A percentile compares a stretch with the other conserved stretches of the same genome.
phyloP scores from a whole-genome alignment of 2,888 invertebrate species.

The Mimas tiliae region DNA sequence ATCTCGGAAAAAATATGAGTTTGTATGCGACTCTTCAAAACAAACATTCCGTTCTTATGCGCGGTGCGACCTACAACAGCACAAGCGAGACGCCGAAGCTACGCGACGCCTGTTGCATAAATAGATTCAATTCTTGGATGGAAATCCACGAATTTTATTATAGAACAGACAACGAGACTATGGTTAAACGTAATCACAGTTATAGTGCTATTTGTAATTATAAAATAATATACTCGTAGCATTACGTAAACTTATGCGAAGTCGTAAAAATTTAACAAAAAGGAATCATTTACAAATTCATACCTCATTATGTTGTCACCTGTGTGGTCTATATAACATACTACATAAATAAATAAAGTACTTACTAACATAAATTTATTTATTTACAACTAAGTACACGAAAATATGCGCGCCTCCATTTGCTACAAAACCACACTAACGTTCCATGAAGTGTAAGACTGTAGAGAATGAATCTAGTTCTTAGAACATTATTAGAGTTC shows the following conservation, averaged over 20 bases:
- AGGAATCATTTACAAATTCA: background rate
- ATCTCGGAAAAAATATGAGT: constrained; percentile 72
- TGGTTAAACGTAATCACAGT: constrained; percentile 58
- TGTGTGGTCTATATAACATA: too few relatives aligned
- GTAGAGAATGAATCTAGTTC: too few relatives aligned
- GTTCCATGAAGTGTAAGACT: too few relatives aligned
- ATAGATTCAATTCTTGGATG: constrained; percentile 77
- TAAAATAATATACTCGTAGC: constrained; percentile 40
- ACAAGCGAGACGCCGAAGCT: constrained; percentile 68
- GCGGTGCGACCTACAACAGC: constrained; percentile 68
- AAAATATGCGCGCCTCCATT: too few relatives aligned
- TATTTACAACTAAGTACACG: too few relatives aligned
- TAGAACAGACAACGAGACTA: constrained; percentile 55
- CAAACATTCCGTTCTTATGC: constrained; percentile 75
- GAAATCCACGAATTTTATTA: constrained; percentile 72
- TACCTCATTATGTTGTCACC: background rate
- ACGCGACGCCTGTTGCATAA: constrained; percentile 72
- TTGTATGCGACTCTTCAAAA: constrained; percentile 79
- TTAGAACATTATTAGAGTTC: constrained; percentile 16
- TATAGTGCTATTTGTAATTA: constrained; percentile 56
- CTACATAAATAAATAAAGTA: too few relatives aligned
- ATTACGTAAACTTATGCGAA: too few relatives aligned
- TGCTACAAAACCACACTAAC: too few relatives aligned
- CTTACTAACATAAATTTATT: too few relatives aligned
- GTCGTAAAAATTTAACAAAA: too few relatives aligned